Evolutionary conservation across 2,113 vertebrate genomes (phyloP).

Genomic region (Motacilla alba): DNA sequence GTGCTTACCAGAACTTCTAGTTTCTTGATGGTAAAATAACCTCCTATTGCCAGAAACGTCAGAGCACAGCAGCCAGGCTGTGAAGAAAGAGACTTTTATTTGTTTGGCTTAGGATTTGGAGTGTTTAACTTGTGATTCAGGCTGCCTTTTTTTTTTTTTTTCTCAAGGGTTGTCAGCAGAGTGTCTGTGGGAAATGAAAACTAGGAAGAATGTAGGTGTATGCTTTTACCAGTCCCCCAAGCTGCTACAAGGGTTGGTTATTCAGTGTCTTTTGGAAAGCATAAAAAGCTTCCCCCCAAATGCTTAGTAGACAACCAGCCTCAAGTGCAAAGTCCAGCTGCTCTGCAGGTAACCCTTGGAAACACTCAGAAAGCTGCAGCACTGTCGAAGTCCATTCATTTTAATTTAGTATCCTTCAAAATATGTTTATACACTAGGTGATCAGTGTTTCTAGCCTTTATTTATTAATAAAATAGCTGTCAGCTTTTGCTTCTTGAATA

Average conservation of each 20-base stretch:
- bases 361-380: background rate
- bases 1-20: background rate
- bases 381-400: background rate
- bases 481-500: background rate
- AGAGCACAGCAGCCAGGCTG: constrained; percentile 11
- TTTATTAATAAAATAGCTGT: background rate
- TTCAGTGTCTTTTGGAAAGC: background rate
- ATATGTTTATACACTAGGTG: background rate
- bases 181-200: constrained; percentile 15
- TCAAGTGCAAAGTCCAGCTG: background rate
- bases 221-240: background rate
- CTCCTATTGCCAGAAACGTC: background rate
- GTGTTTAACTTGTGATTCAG: constrained; percentile 11
- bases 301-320: background rate
- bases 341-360: background rate
- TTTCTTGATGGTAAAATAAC: background rate
- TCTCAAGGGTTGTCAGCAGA: background rate
- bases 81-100: background rate
- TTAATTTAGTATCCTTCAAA: background rate
- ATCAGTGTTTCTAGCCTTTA: background rate
- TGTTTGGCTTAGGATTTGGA: background rate
- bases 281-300: rapidly evolving
- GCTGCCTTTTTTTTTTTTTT: background rate
- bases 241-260: background rate
- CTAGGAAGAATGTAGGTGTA: background rate